Base-by-base conservation (phyloP, 2,888 invertebrate species). In the Ophonus ardosiacus region DNA sequence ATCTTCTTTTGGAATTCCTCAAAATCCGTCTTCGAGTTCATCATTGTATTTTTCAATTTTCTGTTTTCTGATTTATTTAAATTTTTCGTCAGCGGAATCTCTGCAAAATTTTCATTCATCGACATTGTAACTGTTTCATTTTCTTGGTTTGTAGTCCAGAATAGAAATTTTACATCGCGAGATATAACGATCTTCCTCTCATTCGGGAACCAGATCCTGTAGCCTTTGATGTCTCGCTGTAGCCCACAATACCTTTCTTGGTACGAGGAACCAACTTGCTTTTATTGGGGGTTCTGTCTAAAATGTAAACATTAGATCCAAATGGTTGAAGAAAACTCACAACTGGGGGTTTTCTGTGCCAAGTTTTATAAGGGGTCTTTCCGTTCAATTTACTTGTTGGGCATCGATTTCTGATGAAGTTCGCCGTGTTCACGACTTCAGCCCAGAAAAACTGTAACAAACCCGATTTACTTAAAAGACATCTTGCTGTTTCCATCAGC, bases 351-450 rank as follows among this genome's bases (percentile, higher is more conserved):
- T 57, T 81, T 7, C 86, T 86, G 18, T 57, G 38, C 86, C 87
- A 84, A 17, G 59, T 7, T 56, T 87, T 87, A 71, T 38, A 87
- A 0, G 88, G 87, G 7, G 84, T 17, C 43, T 88, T 15, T 87
- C 87, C n/a, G 87, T 86, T 21, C 87, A n/a, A n/a, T n/a, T n/a
- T n/a, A n/a, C n/a, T n/a, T n/a, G n/a, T n/a, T n/a, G n/a, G n/a
- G n/a, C n/a, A 81, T 17, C 89, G 78, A 79, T 90, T 90, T 51
- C 86, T 76, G 6, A 89, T 61, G 76, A 89, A 89, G 8, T 87
- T 87, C 6, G 88, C 87, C 10, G 86, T 87, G 13, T 85, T 85
- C 7, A 88, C 85, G 5, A 89, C 89, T 81, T 90, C 89, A 7
- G 87, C 88, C 89, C 89, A 90, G 56, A 89, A 87, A 38, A 57